Evolutionary conservation across 2,113 vertebrate species (phyloP), one percentile per base, ranked within the genome.

Genomic region (Piaya cayana): DNA sequence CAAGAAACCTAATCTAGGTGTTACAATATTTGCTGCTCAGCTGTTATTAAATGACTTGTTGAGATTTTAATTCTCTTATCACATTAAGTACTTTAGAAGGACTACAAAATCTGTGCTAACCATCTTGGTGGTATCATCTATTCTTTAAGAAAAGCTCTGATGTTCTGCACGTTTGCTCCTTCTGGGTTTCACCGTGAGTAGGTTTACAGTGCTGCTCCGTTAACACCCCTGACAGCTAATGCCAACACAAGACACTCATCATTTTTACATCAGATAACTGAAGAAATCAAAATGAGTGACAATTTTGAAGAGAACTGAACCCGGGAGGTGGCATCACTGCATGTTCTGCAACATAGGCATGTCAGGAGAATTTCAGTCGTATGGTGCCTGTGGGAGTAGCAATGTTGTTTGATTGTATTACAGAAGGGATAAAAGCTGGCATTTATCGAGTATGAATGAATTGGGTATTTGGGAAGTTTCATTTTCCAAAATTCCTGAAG

Each of bases 61-160:
- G 96, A 98, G 98, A 98, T 97, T 98, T 98, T 98, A 98, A 98
- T 98, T 97, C 97, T 98, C 98, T 98, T 98, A 98, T 98, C 98
- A 98, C 98, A 97, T 97, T 98, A 98, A 98, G 98, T 98, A 98
- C 98, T 97, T 98, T 64, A 94, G 94, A 97, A 98, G 98, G 96
- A 98, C 98, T 98, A 97, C 90, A 96, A 98, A 98, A 97, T 98
- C 97, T 95, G 97, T 77, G 71, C 90, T 5, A 64, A 96, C 97
- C 89, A 84, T 97, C 98, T 98, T 92, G 92, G 94, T 55, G 94
- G 97, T 98, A 96, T 98, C 98, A 98, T 96, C 97, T 96, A 94
- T 82, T 97, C 94, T 93, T 97, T 37, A 96, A 94, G 95, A 93
- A 96, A 96, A 95, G 90, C 87, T 93, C 92, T 59, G 80, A 76